A percentile compares a stretch with the other conserved stretches of the same genome.
Evolutionary conservation across 2,797 vertebrate genomes (phyloP).

Genomic region (Sparus aurata): DNA sequence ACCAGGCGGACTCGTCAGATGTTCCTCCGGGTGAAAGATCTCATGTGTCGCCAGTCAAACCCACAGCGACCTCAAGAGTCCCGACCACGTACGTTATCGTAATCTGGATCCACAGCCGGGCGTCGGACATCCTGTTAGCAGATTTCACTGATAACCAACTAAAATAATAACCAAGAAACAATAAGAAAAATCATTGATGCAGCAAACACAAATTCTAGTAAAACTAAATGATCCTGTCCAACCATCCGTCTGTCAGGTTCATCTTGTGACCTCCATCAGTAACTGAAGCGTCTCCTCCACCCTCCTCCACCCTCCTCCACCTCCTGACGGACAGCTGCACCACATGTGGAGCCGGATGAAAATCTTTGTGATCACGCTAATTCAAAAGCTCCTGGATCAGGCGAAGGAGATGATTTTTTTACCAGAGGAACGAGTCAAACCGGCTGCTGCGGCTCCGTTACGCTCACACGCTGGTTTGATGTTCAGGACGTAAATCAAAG

Average conservation of each 20-base stretch:
- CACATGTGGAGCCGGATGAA: conserved; percentile 24
- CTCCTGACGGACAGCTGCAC: not conserved
- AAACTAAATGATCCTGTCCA: not conserved
- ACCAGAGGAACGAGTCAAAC: conserved; percentile 49
- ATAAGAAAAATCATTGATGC: not conserved
- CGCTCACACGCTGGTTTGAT: conserved; percentile 52
- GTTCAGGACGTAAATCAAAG: conserved; percentile 78
- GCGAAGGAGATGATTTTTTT: conserved; percentile 60
- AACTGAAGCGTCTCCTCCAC: not conserved
- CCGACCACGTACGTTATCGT: too few species aligned
- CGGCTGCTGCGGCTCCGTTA: conserved; percentile 38
- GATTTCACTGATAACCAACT: not conserved
- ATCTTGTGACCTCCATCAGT: not conserved
- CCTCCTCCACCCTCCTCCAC: too few species aligned
- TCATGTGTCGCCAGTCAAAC: too few species aligned
- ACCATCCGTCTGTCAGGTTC: not conserved
- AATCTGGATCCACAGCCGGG: too few species aligned
- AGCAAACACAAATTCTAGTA: not conserved
- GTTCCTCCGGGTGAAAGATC: too few species aligned
- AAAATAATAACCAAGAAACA: not conserved
- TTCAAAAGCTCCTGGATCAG: conserved; percentile 63
- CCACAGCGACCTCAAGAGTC: too few species aligned
- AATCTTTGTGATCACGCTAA: conserved; percentile 64
- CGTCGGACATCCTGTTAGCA: too few species aligned
- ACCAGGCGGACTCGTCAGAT: too few species aligned